Conservation (phyloP, 1,140 invertebrate species). For the Anthonomus grandis region DNA sequence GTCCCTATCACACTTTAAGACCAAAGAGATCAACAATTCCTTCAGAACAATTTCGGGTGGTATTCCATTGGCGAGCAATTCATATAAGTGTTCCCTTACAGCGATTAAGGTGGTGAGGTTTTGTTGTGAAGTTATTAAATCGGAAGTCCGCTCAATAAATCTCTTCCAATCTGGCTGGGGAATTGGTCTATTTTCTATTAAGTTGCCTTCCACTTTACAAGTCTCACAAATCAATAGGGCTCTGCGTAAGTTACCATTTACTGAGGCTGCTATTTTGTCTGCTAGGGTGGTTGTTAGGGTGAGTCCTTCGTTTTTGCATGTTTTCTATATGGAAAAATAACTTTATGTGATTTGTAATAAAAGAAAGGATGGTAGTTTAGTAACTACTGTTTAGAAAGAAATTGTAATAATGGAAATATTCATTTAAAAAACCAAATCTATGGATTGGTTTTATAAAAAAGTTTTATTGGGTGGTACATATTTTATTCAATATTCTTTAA, state of each 20-base stretch:
- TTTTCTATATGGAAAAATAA: slow-evolving; percentile 55
- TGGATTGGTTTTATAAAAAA: too few relatives aligned
- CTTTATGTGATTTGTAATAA: not conserved
- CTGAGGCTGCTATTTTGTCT: slow-evolving; percentile 72
- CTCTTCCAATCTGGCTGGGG: slow-evolving; percentile 91
- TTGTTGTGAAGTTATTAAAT: slow-evolving; percentile 85
- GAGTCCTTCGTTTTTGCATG: slow-evolving; percentile 85
- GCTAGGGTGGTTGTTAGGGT: slow-evolving; percentile 75
- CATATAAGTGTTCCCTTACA: slow-evolving; percentile 86
- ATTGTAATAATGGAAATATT: too few relatives aligned
- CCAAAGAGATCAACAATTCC: slow-evolving; percentile 78
- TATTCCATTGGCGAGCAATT: slow-evolving; percentile 90
- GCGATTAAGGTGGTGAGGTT: slow-evolving; percentile 79
- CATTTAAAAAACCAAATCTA: too few relatives aligned
- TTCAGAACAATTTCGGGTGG: slow-evolving; percentile 92
- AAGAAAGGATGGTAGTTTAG: not conserved
- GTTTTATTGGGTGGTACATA: too few relatives aligned
- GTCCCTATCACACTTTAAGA: slow-evolving; percentile 85
- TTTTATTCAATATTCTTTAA: too few relatives aligned
- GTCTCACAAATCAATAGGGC: slow-evolving; percentile 94
- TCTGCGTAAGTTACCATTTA: slow-evolving; percentile 87
- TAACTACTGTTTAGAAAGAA: too few relatives aligned
- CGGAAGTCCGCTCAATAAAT: slow-evolving; percentile 84
- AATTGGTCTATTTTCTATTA: slow-evolving; percentile 77
- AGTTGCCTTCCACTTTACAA: slow-evolving; percentile 88